Percentiles rank a stretch among this genome's conserved stretches.
Evolutionary conservation across 2,888 invertebrate species (phyloP).

Genomic region (Nomada ruficornis): DNA sequence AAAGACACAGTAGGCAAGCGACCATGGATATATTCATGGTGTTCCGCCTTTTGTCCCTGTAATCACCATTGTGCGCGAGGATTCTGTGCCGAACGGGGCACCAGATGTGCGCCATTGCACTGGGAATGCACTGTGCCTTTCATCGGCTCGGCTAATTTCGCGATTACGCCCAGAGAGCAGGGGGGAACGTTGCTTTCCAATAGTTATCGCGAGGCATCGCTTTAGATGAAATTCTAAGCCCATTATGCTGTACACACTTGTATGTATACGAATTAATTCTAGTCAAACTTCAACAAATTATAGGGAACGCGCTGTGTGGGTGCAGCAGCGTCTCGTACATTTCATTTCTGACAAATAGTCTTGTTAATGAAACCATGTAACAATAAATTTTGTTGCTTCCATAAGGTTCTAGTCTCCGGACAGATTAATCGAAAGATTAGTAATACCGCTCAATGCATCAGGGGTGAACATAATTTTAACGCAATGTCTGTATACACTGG

Average conservation of each 20-base stretch:
- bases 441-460: background rate
- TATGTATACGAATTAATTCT: no score
- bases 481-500: background rate
- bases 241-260: no score
- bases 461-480: slow-evolving; percentile 20
- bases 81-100: slow-evolving; percentile 61
- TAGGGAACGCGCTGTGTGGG: background rate
- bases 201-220: background rate
- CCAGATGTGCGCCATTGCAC: slow-evolving; percentile 70
- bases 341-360: background rate
- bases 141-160: slow-evolving; percentile 44
- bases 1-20: slow-evolving; percentile 48
- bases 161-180: slow-evolving; percentile 7
- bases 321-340: background rate
- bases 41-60: slow-evolving; percentile 74
- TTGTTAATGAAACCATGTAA: background rate
- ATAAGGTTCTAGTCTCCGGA: no score
- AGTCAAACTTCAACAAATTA: background rate
- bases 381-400: background rate
- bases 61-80: slow-evolving; percentile 75
- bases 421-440: no score
- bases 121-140: slow-evolving; percentile 39
- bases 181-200: slow-evolving; percentile 19
- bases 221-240: slow-evolving; percentile 18
- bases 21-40: slow-evolving; percentile 68